phyloP scores from a whole-genome alignment of 64 coral and sea anemone species.

The Anthopleura sola region DNA sequence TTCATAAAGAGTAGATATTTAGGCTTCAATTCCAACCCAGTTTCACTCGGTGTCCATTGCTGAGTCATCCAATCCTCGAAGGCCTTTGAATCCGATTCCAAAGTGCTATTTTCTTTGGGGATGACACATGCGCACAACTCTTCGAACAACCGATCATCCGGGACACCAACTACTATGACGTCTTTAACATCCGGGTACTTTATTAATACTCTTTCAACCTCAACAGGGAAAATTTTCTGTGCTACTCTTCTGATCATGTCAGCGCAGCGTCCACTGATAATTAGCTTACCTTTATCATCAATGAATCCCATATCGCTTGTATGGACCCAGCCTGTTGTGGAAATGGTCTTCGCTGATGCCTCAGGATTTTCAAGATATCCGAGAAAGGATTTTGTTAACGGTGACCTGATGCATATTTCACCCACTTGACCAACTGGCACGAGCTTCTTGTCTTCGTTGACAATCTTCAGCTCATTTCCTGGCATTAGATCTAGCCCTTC shows the following conservation, averaged over 20 bases:
- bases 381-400: neutral
- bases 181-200: slow-evolving; percentile 22
- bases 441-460: neutral
- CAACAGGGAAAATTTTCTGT: slow-evolving; percentile 23
- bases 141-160: slow-evolving; percentile 24
- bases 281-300: slow-evolving; percentile 24
- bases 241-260: slow-evolving; percentile 19
- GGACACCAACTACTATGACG: slow-evolving; percentile 26
- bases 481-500: neutral
- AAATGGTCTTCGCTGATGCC: neutral
- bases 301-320: slow-evolving; percentile 17
- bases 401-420: slow-evolving; percentile 16
- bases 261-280: slow-evolving; percentile 27
- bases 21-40: neutral
- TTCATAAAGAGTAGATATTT: slow-evolving; percentile 9
- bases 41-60: neutral
- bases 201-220: neutral
- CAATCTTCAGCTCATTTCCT: slow-evolving; percentile 21
- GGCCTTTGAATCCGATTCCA: neutral
- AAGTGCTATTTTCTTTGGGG: neutral
- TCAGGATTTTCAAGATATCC: slow-evolving; percentile 10
- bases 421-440: neutral
- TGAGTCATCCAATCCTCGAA: neutral
- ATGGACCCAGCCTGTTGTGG: slow-evolving; percentile 24
- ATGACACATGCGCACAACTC: slow-evolving; percentile 26